These are phyloP conservation scores for Lota lota DNA, from an alignment of 2,113 vertebrate species.

Conservation along the genomic window DNA sequence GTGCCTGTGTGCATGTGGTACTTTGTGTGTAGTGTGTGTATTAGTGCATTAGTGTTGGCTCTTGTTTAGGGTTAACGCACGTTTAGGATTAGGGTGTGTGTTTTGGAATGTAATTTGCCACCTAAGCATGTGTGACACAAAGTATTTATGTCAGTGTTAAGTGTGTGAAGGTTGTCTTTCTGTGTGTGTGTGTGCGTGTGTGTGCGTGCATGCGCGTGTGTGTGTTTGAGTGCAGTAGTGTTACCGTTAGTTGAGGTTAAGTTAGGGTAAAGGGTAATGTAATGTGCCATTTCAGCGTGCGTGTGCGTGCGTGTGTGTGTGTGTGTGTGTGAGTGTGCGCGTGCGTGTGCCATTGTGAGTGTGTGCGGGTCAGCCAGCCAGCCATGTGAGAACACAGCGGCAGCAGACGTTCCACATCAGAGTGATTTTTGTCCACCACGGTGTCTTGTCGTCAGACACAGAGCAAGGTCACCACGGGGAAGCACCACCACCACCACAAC, in stretches of 20 bases:
- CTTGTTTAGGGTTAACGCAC: no score
- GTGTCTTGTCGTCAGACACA: constrained; percentile 30
- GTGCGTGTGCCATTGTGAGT: neutral
- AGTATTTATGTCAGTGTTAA: no score
- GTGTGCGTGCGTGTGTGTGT: neutral
- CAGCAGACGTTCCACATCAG: constrained; percentile 30
- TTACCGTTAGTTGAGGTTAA: neutral
- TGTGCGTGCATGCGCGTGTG: constrained; percentile 12
- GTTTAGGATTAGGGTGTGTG: no score
- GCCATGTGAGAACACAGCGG: neutral
- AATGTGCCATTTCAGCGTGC: neutral
- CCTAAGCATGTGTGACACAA: no score
- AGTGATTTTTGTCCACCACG: constrained; percentile 40
- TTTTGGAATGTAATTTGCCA: no score
- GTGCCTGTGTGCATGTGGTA: neutral
- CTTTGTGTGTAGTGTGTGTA: neutral
- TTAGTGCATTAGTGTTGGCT: neutral
- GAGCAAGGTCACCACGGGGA: constrained; percentile 35
- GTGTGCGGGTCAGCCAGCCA: neutral
- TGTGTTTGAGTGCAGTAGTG: constrained; percentile 30
- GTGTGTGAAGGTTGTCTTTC: neutral
- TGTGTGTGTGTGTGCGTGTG: neutral
- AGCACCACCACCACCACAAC: constrained; percentile 10
- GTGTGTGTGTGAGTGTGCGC: neutral
- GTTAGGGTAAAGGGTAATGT: neutral